Evolutionary conservation across 2,888 invertebrate genomes (phyloP), one percentile per base, ranked within the genome.

Genomic region (Geotrupes spiniger): DNA sequence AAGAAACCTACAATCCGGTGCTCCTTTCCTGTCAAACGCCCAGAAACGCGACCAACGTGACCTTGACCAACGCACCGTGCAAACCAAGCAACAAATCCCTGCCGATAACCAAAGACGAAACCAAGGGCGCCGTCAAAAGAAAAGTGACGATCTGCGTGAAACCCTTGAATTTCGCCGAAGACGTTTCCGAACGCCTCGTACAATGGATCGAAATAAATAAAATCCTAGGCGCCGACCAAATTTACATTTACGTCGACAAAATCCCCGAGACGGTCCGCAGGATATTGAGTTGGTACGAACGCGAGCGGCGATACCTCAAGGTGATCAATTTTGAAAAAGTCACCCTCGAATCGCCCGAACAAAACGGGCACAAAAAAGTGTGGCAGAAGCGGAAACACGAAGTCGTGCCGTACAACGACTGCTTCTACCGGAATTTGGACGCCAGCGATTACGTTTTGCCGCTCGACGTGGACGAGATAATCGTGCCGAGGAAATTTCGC

Each of bases 401-500:
- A 65, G 73, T 89, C 25, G 77, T 88, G 52, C 81, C 86, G 0
- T 89, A 88, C 69, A 89, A 89, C 68, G 87, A 87, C 67, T 89
- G 88, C 64, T 78, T 88, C 49, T 87, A 89, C 68, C 78, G 85
- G 65, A 85, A 85, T 71, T 71, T 87, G 42, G 72, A 78, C 59
- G 75, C 75, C 54, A 83, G 84, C 28, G 77, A 81, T 59, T 85
- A 76, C 65, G 73, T 87, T 11, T 73, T 87, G 17, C 85, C 87
- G 6, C 70, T 88, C 57, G 88, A 89, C 65, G 76, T 86, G 36
- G 88, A 89, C 67, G 88, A 89, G 74, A 75, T 87, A 39, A 77
- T 89, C 46, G 75, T 88, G 43, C 88, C 88, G 11, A 78, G 80
- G 64, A 70, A 74, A 53, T 76, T 76, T 15, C 65, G 73, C 37